A percentile compares a stretch with the other conserved stretches of the same genome.
phyloP scores from a whole-genome alignment of 2,113 vertebrate genomes.

The Ginglymostoma cirratum region DNA sequence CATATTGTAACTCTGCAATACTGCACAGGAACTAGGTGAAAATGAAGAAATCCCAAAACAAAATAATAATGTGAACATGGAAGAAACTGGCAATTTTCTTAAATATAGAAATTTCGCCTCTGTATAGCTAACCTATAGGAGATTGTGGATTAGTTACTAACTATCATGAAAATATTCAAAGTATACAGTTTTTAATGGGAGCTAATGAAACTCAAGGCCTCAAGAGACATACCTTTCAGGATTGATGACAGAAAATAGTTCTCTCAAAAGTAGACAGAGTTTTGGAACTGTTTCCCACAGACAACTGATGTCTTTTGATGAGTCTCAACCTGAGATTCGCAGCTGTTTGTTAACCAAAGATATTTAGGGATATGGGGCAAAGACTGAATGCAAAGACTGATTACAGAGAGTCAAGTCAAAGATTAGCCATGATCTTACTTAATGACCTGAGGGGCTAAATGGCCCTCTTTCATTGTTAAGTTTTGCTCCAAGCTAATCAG shows the following conservation, averaged over 20 bases:
- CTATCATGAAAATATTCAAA: neutral
- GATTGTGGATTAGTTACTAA: neutral
- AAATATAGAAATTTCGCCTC: neutral
- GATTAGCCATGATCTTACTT: no score
- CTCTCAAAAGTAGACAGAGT: no score
- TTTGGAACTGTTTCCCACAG: no score
- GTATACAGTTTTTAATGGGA: neutral
- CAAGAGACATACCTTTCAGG: neutral
- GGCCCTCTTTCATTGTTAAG: neutral
- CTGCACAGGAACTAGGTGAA: neutral
- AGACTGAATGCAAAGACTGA: no score
- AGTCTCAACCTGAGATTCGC: no score
- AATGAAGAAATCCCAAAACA: neutral
- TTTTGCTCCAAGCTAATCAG: neutral
- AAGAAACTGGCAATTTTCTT: neutral
- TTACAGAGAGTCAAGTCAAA: no score
- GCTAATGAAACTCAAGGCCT: neutral
- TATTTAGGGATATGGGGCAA: no score
- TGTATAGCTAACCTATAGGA: neutral
- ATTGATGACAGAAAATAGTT: no score
- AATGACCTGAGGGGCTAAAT: neutral
- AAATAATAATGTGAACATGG: neutral
- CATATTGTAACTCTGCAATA: neutral
- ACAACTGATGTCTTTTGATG: no score
- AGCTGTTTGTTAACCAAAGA: no score